phyloP scores from a whole-genome alignment of 2,113 vertebrate genomes.

The Carassius carassius region DNA sequence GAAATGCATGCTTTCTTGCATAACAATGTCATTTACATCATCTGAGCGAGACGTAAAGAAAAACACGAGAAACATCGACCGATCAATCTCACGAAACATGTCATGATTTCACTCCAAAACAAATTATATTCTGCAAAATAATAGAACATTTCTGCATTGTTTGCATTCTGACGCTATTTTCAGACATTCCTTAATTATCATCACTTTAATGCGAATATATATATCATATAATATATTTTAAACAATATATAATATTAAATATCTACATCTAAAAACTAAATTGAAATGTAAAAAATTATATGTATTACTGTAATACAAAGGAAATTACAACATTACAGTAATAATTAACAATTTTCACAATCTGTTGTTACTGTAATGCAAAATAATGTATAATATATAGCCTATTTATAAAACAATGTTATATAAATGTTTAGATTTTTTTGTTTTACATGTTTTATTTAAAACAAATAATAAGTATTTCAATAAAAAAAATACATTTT shows the following conservation, averaged over 20 bases:
- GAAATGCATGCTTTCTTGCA: background rate
- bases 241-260: background rate
- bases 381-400: too few species aligned
- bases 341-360: too few species aligned
- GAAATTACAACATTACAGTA: background rate
- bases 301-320: background rate
- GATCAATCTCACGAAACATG: background rate
- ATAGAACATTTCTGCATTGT: background rate
- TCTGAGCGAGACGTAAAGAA: background rate
- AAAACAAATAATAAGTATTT: background rate
- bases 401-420: too few species aligned
- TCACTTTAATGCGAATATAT: background rate
- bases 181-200: background rate
- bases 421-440: too few species aligned
- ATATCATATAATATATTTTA: background rate
- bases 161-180: background rate
- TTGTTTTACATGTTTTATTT: background rate
- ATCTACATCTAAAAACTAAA: background rate
- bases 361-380: too few species aligned
- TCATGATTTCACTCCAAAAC: background rate
- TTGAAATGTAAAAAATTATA: background rate
- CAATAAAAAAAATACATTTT: too few species aligned
- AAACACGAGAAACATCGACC: background rate
- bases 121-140: background rate
- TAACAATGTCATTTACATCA: constrained; percentile 22